Evolutionary conservation across 1,140 invertebrate genomes (phyloP).

Genomic region (Heliconius nattereri): DNA sequence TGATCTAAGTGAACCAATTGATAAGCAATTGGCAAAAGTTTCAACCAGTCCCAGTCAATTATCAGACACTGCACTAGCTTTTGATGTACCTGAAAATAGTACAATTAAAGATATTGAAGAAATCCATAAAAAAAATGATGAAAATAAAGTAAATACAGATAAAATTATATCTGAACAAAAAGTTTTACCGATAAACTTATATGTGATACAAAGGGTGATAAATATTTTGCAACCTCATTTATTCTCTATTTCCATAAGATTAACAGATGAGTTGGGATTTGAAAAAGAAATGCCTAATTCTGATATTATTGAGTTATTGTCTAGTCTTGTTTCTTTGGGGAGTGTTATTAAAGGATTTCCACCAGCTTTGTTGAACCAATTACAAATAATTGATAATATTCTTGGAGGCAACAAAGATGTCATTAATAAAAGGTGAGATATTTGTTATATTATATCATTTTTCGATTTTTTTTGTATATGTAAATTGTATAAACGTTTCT

Average conservation of each 20-base stretch:
- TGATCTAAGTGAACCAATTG: conserved; percentile 58
- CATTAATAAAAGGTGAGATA: conserved; percentile 41
- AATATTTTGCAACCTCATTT: conserved; percentile 55
- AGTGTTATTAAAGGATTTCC: conserved; percentile 57
- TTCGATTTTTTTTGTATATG: too few relatives aligned
- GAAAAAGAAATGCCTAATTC: conserved; percentile 11
- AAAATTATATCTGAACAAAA: conserved; percentile 48
- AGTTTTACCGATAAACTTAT: conserved; percentile 67
- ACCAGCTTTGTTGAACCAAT: conserved; percentile 51
- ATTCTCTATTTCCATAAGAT: conserved; percentile 44
- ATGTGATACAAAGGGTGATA: conserved; percentile 67
- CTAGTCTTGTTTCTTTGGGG: conserved; percentile 48
- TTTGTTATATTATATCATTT: too few relatives aligned
- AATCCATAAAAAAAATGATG: conserved; percentile 43
- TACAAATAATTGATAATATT: conserved; percentile 48
- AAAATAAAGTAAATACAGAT: conserved; percentile 37
- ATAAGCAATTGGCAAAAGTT: conserved; percentile 55
- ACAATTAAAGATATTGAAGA: conserved; percentile 46
- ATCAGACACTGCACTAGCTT: conserved; percentile 49
- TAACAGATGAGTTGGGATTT: conserved; percentile 23
- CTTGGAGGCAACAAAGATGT: conserved; percentile 40
- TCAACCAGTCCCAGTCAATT: conserved; percentile 33
- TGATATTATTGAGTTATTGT: conserved; percentile 47
- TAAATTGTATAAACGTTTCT: too few relatives aligned
- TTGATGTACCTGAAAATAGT: conserved; percentile 58